phyloP scores from a whole-genome alignment of 1,140 invertebrate species.

The Ditylenchus dipsaci region DNA sequence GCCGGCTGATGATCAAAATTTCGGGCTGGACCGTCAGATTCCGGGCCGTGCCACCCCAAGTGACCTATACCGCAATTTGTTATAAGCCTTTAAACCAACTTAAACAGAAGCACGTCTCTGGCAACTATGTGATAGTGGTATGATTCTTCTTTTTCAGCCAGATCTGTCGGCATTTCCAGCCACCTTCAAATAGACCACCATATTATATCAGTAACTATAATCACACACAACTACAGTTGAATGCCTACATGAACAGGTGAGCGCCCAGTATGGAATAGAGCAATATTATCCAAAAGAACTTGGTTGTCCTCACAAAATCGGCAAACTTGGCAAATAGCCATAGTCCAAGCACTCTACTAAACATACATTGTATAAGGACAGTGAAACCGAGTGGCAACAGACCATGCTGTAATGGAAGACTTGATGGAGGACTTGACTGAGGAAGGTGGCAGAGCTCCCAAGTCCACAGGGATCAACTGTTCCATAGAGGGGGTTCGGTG shows the following conservation, averaged over 20 bases:
- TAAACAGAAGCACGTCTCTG: constrained; percentile 40
- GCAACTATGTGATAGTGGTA: constrained; percentile 34
- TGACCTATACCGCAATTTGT: constrained; percentile 12
- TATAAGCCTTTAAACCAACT: constrained; percentile 18
- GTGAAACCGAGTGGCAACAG: neutral
- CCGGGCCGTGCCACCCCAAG: no score
- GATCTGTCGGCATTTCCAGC: constrained; percentile 38
- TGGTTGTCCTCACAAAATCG: neutral
- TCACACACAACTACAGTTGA: no score
- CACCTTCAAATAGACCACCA: constrained; percentile 1
- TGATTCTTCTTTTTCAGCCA: constrained; percentile 35
- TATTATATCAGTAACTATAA: neutral
- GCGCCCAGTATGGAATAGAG: constrained; percentile 32
- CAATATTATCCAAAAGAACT: constrained; percentile 28
- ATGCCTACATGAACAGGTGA: constrained; percentile 20
- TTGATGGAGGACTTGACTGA: neutral
- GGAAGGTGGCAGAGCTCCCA: neutral
- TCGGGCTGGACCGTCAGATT: no score
- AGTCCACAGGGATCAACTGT: constrained; percentile 5
- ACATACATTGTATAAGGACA: neutral
- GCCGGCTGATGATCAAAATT: no score
- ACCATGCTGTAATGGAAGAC: neutral
- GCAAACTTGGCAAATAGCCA: neutral
- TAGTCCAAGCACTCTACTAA: neutral
- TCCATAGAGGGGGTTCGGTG: constrained; percentile 9